Percentiles rank a stretch among this genome's conserved stretches.
Evolutionary conservation across 2,888 invertebrate species (phyloP).

Genomic region (Blera fallax): DNA sequence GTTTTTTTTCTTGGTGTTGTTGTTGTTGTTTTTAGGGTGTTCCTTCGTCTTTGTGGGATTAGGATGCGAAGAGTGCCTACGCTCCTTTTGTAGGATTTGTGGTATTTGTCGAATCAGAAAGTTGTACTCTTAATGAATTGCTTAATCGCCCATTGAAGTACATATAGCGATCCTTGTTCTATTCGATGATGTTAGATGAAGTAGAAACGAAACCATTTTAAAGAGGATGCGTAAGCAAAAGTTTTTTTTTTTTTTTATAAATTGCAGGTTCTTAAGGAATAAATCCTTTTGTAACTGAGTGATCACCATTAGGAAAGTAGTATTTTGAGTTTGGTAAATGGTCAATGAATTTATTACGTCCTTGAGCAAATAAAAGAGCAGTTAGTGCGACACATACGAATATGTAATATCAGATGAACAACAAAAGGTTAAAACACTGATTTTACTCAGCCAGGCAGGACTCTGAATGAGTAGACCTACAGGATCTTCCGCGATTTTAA

Average conservation of each 20-base stretch:
- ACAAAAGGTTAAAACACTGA: too few species aligned
- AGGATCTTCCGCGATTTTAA: too few species aligned
- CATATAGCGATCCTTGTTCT: conserved; percentile 15
- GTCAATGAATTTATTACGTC: too few species aligned
- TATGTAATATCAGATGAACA: too few species aligned
- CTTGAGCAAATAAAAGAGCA: too few species aligned
- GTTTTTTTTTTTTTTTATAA: neutral
- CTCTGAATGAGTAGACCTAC: too few species aligned
- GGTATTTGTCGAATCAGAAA: conserved; percentile 55
- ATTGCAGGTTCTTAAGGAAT: neutral
- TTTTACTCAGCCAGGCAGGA: too few species aligned
- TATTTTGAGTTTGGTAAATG: neutral
- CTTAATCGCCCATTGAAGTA: conserved; percentile 47
- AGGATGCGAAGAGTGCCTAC: conserved; percentile 10
- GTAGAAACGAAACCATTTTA: conserved; percentile 16
- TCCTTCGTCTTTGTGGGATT: conserved; percentile 27
- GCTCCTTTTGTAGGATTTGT: conserved; percentile 34
- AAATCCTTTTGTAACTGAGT: neutral
- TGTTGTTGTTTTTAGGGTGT: conserved; percentile 21
- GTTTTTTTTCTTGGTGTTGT: neutral
- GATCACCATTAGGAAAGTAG: neutral
- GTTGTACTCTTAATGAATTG: conserved; percentile 64
- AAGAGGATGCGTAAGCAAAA: neutral
- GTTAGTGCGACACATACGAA: too few species aligned
- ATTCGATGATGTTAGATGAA: conserved; percentile 20